Percentiles rank a stretch among this genome's conserved stretches.
Conservation (phyloP, 2,797 vertebrate species). For the Percopsis omiscomaycus region DNA sequence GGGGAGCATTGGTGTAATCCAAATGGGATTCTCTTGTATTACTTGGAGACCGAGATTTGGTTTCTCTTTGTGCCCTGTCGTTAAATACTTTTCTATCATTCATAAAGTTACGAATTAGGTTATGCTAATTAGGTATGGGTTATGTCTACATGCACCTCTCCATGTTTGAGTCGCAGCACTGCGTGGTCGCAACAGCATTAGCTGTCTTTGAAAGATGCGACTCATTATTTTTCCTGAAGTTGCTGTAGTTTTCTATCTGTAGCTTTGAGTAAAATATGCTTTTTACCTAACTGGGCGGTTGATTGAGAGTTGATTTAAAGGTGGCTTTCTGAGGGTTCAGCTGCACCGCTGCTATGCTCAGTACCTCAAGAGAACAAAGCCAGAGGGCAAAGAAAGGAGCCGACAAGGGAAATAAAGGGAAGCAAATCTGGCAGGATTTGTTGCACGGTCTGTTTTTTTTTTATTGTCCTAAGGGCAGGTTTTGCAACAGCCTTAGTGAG, state of each 20-base stretch:
- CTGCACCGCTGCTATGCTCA: slow-evolving; percentile 55
- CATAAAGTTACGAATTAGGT: too few relatives aligned
- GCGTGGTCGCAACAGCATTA: too few relatives aligned
- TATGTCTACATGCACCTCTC: too few relatives aligned
- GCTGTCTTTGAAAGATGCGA: too few relatives aligned
- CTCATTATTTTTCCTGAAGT: too few relatives aligned
- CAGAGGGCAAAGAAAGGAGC: slow-evolving; percentile 64
- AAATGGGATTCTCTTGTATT: slow-evolving; percentile 12
- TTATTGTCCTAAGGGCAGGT: slow-evolving; percentile 67
- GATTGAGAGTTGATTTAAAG: slow-evolving; percentile 45
- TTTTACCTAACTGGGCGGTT: too few relatives aligned
- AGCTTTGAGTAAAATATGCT: too few relatives aligned
- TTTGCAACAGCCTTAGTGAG: slow-evolving; percentile 67
- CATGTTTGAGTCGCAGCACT: too few relatives aligned
- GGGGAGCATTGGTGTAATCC: slow-evolving; percentile 26
- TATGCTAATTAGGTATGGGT: too few relatives aligned
- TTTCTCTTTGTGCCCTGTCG: not conserved
- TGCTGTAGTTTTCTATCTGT: too few relatives aligned
- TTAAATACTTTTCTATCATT: not conserved
- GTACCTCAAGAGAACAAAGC: slow-evolving; percentile 77
- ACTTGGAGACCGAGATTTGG: not conserved
- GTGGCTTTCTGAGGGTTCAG: slow-evolving; percentile 48
- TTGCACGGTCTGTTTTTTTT: slow-evolving; percentile 57
- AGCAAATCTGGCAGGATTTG: slow-evolving; percentile 67
- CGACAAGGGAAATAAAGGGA: slow-evolving; percentile 55